Conservation (phyloP, 2,113 vertebrate genomes). For the Strix uralensis region DNA sequence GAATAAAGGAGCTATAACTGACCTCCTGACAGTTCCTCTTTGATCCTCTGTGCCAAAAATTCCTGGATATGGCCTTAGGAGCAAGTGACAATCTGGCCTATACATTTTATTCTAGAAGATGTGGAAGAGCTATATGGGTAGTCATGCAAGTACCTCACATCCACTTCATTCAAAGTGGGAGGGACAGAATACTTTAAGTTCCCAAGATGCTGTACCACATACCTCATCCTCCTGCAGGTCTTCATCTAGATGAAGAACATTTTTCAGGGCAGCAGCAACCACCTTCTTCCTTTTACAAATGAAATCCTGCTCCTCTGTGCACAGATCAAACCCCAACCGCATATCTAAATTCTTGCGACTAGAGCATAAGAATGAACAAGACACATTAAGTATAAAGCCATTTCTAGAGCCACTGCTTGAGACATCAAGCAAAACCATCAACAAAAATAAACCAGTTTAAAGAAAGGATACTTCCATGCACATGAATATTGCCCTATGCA, state of each 20-base stretch:
- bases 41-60: background rate
- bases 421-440: background rate
- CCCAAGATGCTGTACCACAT: background rate
- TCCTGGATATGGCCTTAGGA: background rate
- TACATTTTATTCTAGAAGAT: background rate
- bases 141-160: background rate
- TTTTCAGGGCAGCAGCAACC: constrained; percentile 76
- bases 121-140: background rate
- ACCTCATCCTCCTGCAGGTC: constrained; percentile 76
- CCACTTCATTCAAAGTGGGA: background rate
- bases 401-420: background rate
- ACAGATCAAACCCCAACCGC: constrained; percentile 76
- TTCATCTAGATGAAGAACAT: constrained; percentile 67
- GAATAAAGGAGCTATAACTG: background rate
- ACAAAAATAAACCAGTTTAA: background rate
- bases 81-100: background rate
- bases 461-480: background rate
- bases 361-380: background rate
- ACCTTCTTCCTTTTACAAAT: constrained; percentile 77
- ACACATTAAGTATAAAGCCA: fast-evolving
- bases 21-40: background rate
- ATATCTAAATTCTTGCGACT: constrained; percentile 64
- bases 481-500: fast-evolving
- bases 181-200: background rate
- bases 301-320: constrained; percentile 76